Evolutionary conservation across 2,113 vertebrate species (phyloP).

Genomic region (Mungos mungo): DNA sequence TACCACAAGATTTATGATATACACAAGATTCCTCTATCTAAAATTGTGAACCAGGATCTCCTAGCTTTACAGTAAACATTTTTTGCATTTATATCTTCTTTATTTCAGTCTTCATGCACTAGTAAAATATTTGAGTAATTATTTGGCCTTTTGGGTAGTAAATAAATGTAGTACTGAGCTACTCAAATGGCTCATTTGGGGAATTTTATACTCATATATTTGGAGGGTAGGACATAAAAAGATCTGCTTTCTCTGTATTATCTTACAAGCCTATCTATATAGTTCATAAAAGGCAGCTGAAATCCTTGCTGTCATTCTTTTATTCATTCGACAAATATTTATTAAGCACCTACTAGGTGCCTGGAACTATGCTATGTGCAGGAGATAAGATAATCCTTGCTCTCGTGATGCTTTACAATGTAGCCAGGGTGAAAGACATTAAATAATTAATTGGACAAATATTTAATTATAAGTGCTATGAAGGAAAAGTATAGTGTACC

Average conservation of each 20-base stretch:
- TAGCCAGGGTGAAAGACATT: background rate
- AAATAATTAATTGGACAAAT: background rate
- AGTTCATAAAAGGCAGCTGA: background rate
- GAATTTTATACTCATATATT: background rate
- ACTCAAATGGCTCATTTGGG: background rate
- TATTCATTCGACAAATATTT: background rate
- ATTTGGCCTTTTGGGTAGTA: background rate
- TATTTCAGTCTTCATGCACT: slow-evolving; percentile 13
- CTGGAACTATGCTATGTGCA: background rate
- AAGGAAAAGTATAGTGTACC: background rate
- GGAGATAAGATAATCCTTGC: background rate
- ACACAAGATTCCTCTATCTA: background rate
- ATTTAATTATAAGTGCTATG: background rate
- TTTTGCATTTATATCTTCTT: background rate
- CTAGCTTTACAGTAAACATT: background rate
- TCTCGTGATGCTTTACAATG: background rate
- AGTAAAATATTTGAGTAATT: background rate
- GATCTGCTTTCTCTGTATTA: background rate
- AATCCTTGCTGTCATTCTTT: background rate
- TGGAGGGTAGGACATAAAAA: background rate
- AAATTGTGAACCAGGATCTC: background rate
- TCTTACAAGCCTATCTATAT: background rate
- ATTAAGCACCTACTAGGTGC: background rate
- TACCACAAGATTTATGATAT: background rate
- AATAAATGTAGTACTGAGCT: background rate